Base-by-base conservation (phyloP, 2,797 vertebrate species). In the Lepidocolaptes lacrymiger region DNA sequence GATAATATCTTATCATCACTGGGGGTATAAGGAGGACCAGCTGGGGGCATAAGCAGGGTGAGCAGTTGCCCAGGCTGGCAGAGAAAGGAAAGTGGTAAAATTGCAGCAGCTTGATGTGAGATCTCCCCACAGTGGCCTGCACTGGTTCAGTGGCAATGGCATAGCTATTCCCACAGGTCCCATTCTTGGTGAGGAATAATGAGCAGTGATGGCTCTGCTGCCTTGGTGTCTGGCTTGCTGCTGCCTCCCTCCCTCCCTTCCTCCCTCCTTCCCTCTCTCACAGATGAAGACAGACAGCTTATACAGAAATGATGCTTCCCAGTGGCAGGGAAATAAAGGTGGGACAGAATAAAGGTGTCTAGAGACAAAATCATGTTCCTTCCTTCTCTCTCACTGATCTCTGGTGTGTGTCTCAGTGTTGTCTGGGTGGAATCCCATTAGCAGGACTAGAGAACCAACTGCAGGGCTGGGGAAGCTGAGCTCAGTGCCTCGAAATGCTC, bases 41-140 rank as follows among this genome's bases (percentile, higher is more conserved):
- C 36, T 15, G 49, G 71, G 76, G 34, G 28, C 54, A 52, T 13
- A 52, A 41, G 17, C 2, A 20, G 67, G 23, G 43, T 39, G 2
- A 62, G 52, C 18, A 44, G n/a, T 43, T 0, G 0, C 19, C 20
- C 32, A 58, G 27, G 10, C 20, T 34, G 44, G 27, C 30, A 91
- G 46, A 80, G 23, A 73, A 89, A 67, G 16, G 20, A 61, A 32
- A 79, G 15, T 10, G 15, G 44, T 43, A 81, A 88, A 86, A 85
- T 2, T n/a, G 44, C 55, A 77, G 26, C 54, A 77, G 26, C 54
- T 71, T 56, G 37, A 61, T 66, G 51, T 32, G 62, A 76, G 24
- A 78, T 52, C 37, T 64, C 54, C 46, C 9, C 0, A 1, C 3
- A 2, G 27, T 6, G 36, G 69, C 26, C 41, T 46, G 41, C 23